phyloP scores from a whole-genome alignment of 1,140 invertebrate genomes.

The Bacillus rossius region DNA sequence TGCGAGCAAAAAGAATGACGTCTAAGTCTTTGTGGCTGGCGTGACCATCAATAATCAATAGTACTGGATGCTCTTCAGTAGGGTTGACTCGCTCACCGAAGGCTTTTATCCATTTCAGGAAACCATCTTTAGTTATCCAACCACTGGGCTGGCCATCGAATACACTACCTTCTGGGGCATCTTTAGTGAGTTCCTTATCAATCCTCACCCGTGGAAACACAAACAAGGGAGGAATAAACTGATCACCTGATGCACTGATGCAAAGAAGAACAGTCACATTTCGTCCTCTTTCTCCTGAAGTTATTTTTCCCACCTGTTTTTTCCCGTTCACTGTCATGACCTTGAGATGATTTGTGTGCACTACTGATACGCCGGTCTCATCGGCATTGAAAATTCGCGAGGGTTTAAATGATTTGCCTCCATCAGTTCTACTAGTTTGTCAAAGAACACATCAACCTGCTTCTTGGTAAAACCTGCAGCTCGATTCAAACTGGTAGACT shows the following conservation, averaged over 20 bases:
- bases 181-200: constrained; percentile 9
- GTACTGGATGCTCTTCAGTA: constrained; percentile 22
- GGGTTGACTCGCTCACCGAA: constrained; percentile 27
- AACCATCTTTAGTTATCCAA: constrained; percentile 20
- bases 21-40: constrained; percentile 35
- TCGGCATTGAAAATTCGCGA: too few species aligned
- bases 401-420: too few species aligned
- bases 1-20: not conserved
- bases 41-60: constrained; percentile 33
- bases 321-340: too few species aligned
- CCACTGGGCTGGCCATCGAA: constrained; percentile 7
- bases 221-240: constrained; percentile 22
- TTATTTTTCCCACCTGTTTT: too few species aligned
- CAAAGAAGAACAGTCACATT: too few species aligned
- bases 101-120: constrained; percentile 31
- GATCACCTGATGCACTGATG: constrained; percentile 30
- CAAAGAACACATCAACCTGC: too few species aligned
- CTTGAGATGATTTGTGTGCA: too few species aligned
- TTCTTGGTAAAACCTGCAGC: too few species aligned
- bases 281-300: too few species aligned
- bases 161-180: constrained; percentile 17
- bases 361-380: too few species aligned
- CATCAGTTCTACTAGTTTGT: too few species aligned
- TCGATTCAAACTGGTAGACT: too few species aligned
- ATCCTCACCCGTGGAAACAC: constrained; percentile 26